Evolutionary conservation across 1,140 invertebrate species (phyloP).

Genomic region (Drosophila sucinea): DNA sequence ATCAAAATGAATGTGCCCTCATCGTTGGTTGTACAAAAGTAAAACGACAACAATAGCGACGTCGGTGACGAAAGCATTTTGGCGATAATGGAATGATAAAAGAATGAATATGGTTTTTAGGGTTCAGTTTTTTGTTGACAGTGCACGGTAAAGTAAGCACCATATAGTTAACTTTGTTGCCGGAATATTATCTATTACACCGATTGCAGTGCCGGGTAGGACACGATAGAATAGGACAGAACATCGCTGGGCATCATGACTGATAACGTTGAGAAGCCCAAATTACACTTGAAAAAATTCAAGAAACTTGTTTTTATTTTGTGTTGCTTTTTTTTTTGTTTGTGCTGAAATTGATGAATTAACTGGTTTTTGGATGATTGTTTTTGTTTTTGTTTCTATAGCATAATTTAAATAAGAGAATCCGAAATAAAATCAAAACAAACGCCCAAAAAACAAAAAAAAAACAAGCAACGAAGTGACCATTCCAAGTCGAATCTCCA

Average conservation of each 20-base stretch:
- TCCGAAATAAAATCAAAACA: conserved; percentile 23
- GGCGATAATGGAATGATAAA: conserved; percentile 77
- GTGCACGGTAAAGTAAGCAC: conserved; percentile 18
- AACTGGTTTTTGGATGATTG: conserved; percentile 28
- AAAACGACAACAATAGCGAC: conserved; percentile 51
- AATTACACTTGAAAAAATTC: conserved; percentile 2
- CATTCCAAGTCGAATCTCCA: conserved; percentile 20
- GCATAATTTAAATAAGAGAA: conserved; percentile 45
- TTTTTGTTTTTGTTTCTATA: conserved; percentile 30
- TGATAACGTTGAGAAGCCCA: neutral
- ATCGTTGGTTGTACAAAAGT: conserved; percentile 10
- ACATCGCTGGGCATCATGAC: neutral
- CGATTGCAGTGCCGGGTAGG: neutral
- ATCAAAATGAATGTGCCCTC: neutral
- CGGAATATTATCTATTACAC: neutral
- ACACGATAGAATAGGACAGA: conserved; percentile 29
- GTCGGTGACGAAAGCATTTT: conserved; percentile 70
- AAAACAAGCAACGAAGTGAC: conserved; percentile 24
- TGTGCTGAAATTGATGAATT: conserved; percentile 4
- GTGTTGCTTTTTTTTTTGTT: too few relatives aligned
- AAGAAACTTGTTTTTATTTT: neutral
- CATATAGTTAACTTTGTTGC: neutral
- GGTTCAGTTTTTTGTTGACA: conserved; percentile 41
- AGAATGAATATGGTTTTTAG: conserved; percentile 43
- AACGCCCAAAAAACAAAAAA: conserved; percentile 29